Base-by-base conservation (phyloP, 2,113 vertebrate species). In the Danio rerio region DNA sequence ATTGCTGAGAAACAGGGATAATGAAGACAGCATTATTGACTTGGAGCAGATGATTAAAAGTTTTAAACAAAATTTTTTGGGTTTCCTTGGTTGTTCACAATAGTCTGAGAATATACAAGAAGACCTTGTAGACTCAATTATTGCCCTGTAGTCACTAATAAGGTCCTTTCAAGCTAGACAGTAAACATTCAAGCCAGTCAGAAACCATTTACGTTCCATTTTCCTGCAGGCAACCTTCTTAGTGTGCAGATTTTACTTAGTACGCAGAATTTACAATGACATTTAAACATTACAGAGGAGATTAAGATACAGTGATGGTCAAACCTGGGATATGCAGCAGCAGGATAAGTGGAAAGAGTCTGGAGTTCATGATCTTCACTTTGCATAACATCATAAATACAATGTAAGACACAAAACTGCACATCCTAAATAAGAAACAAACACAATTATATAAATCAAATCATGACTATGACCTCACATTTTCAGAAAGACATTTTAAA, bases 21-120 rank as follows among this genome's bases (percentile, higher is more conserved):
- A 93, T 89, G 94, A 94, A 90, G 95, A 96, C 77, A 91, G 96
- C 94, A 94, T 95, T 86, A 96, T 95, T 94, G 95, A 96, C 91
- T 93, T 96, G 95, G 96, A 96, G 52, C 6, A 55, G 0, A 7
- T 16, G 6, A 0, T n/a, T 56, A 7, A 16, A 16, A 56, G 15
- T 56, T 56, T 8, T 7, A 8, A 56, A n/a, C 53, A 0, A 56
- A n/a, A 16, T 3, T 31, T 31, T 3, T 31, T 31, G 31, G 6
- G 16, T 55, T 53, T 53, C 11, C 52, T 53, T 53, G 10, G 13
- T 53, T 53, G 50, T 53, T 53, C 6, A 12, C 50, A 53, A 53
- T 53, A 53, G 13, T 53, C 10, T 53, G 53, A 55, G 16, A 15
- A 55, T n/a, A 16, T 5, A 15, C 1, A 55, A 55, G 52, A 16